phyloP scores from a whole-genome alignment of 1,140 invertebrate genomes.

The Campoletis sonorensis region DNA sequence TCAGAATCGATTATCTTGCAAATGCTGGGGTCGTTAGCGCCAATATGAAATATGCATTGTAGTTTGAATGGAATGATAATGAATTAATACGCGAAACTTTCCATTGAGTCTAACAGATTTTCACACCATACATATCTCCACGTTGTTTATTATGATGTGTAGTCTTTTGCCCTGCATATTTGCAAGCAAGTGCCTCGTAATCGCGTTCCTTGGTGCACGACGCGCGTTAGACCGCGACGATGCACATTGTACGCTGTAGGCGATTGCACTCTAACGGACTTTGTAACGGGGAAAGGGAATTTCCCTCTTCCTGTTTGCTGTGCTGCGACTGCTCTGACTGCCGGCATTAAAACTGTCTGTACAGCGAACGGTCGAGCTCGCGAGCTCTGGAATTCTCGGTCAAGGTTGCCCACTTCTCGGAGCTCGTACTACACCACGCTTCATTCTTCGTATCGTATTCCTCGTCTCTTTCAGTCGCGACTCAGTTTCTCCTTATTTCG shows the following conservation, averaged over 20 bases:
- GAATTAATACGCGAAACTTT: neutral
- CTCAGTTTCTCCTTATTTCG: constrained; percentile 1
- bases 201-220: constrained; percentile 27
- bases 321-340: constrained; percentile 28
- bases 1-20: neutral
- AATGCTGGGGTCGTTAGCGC: neutral
- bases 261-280: constrained; percentile 42
- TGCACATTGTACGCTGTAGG: constrained; percentile 36
- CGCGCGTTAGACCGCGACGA: constrained; percentile 40
- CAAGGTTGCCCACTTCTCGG: constrained; percentile 48
- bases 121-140: neutral
- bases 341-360: constrained; percentile 45
- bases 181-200: constrained; percentile 14
- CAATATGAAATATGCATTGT: constrained; percentile 16
- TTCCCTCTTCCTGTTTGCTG: constrained; percentile 51
- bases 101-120: neutral
- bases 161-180: neutral
- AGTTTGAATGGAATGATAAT: neutral
- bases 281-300: constrained; percentile 42
- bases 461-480: neutral
- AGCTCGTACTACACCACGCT: constrained; percentile 31
- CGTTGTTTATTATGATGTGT: neutral
- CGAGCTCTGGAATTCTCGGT: constrained; percentile 48
- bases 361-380: constrained; percentile 32
- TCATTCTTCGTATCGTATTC: constrained; percentile 10